phyloP scores from a whole-genome alignment of 2,797 vertebrate genomes.

The Loris lydekkerianus region DNA sequence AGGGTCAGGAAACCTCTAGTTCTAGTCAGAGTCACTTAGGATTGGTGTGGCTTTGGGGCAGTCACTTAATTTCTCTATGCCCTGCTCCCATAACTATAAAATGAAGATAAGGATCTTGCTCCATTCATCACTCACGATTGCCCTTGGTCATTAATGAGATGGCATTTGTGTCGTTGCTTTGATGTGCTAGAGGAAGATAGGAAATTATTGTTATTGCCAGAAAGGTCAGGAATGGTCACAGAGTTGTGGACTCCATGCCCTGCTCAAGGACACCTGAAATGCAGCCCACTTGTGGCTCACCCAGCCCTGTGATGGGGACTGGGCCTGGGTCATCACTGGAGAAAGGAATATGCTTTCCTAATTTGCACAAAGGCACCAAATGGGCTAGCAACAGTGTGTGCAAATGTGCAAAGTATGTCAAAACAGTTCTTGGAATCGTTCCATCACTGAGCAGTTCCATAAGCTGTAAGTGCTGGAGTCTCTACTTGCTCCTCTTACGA shows the following conservation, averaged over 20 bases:
- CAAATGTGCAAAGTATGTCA: constrained; percentile 60
- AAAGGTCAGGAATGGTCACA: background rate
- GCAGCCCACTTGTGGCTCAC: background rate
- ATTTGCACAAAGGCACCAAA: constrained; percentile 54
- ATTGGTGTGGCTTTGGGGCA: background rate
- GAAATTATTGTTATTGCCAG: background rate
- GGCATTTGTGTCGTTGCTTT: background rate
- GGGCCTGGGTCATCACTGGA: background rate
- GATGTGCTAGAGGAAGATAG: background rate
- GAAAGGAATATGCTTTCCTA: background rate
- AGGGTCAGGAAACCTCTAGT: background rate
- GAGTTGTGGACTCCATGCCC: background rate
- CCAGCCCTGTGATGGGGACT: background rate
- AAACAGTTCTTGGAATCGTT: constrained; percentile 25
- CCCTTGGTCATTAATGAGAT: background rate
- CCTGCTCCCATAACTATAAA: background rate
- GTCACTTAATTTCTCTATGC: background rate
- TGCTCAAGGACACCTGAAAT: background rate
- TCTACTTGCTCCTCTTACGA: background rate
- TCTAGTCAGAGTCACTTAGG: background rate
- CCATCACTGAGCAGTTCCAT: constrained; percentile 42
- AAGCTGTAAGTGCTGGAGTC: background rate
- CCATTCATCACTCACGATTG: background rate
- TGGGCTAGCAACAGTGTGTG: constrained; percentile 29
- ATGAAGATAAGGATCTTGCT: background rate